Evolutionary conservation across 2,797 vertebrate genomes (phyloP), one percentile per base, ranked within the genome.

Genomic region (Cetoscarus ocellatus): DNA sequence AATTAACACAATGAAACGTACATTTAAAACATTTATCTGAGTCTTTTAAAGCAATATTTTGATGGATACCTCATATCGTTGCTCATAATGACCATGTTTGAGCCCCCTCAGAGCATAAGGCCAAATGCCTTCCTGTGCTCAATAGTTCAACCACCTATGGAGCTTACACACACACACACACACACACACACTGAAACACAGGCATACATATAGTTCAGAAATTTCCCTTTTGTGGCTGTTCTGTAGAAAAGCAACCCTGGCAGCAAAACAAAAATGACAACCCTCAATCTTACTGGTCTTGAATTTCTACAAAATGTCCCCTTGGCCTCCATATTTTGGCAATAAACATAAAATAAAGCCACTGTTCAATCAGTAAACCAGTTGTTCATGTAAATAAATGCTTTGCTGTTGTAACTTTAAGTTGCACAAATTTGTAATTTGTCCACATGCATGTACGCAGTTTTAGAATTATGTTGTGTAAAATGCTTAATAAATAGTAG

Each of bases 191-290:
- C 54, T 60, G 18, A 48, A 42, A 59, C 1, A 66, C 50, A 61
- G 47, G 56, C 27, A 60, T 69, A 69, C 50, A 11, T 36, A 59
- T 1, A 52, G 35, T 75, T 77, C 47, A 67, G 50, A 77, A 50
- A 66, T 65, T 8, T 73, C 61, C 57, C 58, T 68, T 55, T 70
- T 83, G 61, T 80, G 63, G 75, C 79, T 67, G 77, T 35, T 79
- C 75, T 79, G 84, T 61, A 75, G 44, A 77, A 88, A 82, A 88
- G 73, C 60, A 81, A 82, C 75, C 73, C 87, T 80, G 80, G 70
- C 77, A 70, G 70, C 83, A 80, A 53, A 85, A 83, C 7, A 39
- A 55, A 10, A 8, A 59, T 9, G 2, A 44, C 47, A 72, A 61
- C 44, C 2, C 61, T 62, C 53, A 35, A 45, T 35, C 76, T 75